These are phyloP conservation scores for Dryas iulia DNA, from an alignment of 1,140 invertebrate species.

Conservation along the genomic window DNA sequence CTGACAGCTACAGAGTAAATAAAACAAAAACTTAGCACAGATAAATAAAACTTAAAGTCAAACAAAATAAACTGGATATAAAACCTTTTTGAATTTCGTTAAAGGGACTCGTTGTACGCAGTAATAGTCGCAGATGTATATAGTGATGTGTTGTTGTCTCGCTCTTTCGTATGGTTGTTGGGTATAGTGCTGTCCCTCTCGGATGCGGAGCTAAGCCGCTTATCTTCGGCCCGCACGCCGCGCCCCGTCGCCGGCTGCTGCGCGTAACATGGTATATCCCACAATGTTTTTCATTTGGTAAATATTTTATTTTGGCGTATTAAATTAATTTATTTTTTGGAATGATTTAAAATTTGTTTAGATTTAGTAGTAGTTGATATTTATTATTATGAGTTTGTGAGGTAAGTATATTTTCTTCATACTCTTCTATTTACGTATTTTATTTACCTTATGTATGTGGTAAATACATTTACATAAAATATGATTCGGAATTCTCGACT, in stretches of 20 bases:
- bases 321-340: not conserved
- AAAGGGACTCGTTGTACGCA: conserved; percentile 47
- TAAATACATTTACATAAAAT: too few relatives aligned
- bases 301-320: conserved; percentile 2
- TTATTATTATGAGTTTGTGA: too few relatives aligned
- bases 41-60: not conserved
- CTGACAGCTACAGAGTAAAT: conserved; percentile 11
- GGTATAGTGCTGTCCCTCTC: conserved; percentile 45
- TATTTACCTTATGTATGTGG: too few relatives aligned
- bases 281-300: conserved; percentile 23
- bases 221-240: conserved; percentile 74
- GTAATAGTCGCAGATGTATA: conserved; percentile 69
- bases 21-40: not conserved
- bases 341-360: too few relatives aligned
- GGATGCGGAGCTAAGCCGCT: conserved; percentile 74
- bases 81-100: conserved; percentile 33
- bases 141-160: conserved; percentile 57
- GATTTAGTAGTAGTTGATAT: too few relatives aligned
- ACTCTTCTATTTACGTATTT: too few relatives aligned
- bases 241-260: conserved; percentile 63
- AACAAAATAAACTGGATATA: conserved; percentile 14
- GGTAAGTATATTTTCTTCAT: too few relatives aligned
- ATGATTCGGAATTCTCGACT: too few relatives aligned
- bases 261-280: conserved; percentile 61
- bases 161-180: conserved; percentile 18